Evolutionary conservation across 1,140 invertebrate genomes (phyloP).

Genomic region (Tetraneura akinire): DNA sequence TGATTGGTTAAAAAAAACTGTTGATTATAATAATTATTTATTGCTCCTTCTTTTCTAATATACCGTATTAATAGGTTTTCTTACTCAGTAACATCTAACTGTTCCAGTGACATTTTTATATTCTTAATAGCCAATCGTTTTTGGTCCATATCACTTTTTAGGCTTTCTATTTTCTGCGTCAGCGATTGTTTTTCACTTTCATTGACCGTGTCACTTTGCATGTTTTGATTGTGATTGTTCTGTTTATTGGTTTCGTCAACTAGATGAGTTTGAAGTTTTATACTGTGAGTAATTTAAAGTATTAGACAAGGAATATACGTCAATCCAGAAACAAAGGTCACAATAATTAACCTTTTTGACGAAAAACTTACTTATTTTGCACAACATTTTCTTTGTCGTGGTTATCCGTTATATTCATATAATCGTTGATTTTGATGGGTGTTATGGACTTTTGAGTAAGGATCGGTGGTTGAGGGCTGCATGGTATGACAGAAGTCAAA

Average conservation of each 20-base stretch:
- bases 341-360: background rate
- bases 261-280: constrained; percentile 20
- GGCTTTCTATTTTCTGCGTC: constrained; percentile 68
- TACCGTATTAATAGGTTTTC: constrained; percentile 55
- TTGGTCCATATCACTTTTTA: constrained; percentile 71
- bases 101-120: constrained; percentile 72
- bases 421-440: constrained; percentile 53
- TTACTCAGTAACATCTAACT: constrained; percentile 79
- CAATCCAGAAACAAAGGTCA: too few relatives aligned
- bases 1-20: constrained; percentile 9
- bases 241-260: constrained; percentile 52
- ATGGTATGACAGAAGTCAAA: constrained; percentile 51
- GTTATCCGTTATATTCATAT: constrained; percentile 53
- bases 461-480: constrained; percentile 1
- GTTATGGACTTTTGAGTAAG: constrained; percentile 16
- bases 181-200: constrained; percentile 66
- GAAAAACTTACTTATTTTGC: constrained; percentile 55
- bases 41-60: background rate
- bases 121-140: constrained; percentile 74
- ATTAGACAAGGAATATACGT: too few relatives aligned
- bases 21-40: background rate
- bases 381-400: constrained; percentile 58
- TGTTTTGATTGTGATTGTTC: constrained; percentile 48
- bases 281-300: background rate
- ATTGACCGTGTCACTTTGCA: constrained; percentile 54